Conservation (phyloP, 2,797 vertebrate species). For the Rallus crepitans region DNA sequence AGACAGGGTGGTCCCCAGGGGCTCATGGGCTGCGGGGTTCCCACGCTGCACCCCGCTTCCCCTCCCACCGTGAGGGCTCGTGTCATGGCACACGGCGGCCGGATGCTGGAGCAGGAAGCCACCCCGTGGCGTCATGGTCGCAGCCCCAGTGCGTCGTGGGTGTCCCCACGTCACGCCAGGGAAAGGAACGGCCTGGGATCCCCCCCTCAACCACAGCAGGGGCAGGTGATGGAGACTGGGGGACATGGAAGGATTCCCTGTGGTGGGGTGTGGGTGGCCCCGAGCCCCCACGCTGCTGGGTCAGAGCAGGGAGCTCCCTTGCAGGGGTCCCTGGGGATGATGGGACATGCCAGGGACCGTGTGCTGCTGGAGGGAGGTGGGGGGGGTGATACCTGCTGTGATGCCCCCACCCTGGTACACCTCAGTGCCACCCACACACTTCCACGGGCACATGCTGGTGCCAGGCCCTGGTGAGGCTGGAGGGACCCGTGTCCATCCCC, state of each 20-base stretch:
- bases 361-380: too few species aligned
- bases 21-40: neutral
- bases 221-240: neutral
- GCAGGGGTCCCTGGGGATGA: neutral
- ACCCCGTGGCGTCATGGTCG: neutral
- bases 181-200: neutral
- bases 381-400: neutral
- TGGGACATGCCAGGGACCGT: rapidly evolving
- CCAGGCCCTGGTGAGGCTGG: neutral
- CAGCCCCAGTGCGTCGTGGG: neutral
- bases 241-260: neutral
- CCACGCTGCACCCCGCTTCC: too few species aligned
- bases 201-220: neutral
- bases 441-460: neutral
- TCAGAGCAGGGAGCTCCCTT: neutral
- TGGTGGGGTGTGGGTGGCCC: rapidly evolving
- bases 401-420: neutral
- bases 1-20: neutral
- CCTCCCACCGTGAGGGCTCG: neutral
- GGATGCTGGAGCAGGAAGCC: neutral
- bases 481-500: rapidly evolving
- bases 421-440: rapidly evolving
- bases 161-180: neutral
- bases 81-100: neutral
- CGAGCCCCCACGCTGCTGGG: neutral